A percentile compares a stretch with the other conserved stretches of the same genome.
phyloP scores from a whole-genome alignment of 1,140 invertebrate genomes.

The Listronotus bonariensis region DNA sequence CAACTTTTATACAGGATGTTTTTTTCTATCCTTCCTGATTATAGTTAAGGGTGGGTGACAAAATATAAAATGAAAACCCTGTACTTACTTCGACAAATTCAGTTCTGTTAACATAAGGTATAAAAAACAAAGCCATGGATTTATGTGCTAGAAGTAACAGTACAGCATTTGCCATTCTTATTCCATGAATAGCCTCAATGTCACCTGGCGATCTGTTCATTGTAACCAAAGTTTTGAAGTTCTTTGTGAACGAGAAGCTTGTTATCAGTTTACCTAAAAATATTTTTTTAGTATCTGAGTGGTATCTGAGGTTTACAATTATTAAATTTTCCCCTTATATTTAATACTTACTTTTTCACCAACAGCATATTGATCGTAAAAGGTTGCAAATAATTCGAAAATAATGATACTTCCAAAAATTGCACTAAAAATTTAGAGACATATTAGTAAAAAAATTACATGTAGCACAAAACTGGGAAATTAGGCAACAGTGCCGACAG shows the following conservation, averaged over 20 bases:
- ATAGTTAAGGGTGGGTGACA: no score
- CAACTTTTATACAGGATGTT: no score
- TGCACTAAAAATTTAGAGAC: constrained; percentile 38
- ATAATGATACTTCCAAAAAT: constrained; percentile 43
- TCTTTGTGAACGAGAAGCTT: constrained; percentile 71
- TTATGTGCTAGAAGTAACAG: constrained; percentile 72
- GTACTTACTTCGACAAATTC: constrained; percentile 66
- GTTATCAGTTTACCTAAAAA: constrained; percentile 56
- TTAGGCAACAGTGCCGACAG: no score
- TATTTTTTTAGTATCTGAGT: no score
- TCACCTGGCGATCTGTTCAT: constrained; percentile 60
- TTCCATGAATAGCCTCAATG: constrained; percentile 69
- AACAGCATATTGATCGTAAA: constrained; percentile 44
- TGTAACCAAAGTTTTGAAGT: constrained; percentile 62
- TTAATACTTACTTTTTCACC: constrained; percentile 42
- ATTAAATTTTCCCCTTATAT: no score
- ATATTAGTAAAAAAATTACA: no score
- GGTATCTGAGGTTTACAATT: no score
- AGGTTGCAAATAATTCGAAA: constrained; percentile 42
- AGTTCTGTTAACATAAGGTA: constrained; percentile 71
- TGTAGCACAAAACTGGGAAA: no score
- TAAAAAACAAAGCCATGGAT: constrained; percentile 74
- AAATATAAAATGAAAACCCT: no score
- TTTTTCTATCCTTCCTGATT: no score
- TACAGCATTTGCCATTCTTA: constrained; percentile 69